Base-by-base conservation (phyloP, 2,113 vertebrate genomes). In the Corythaeola cristata region DNA sequence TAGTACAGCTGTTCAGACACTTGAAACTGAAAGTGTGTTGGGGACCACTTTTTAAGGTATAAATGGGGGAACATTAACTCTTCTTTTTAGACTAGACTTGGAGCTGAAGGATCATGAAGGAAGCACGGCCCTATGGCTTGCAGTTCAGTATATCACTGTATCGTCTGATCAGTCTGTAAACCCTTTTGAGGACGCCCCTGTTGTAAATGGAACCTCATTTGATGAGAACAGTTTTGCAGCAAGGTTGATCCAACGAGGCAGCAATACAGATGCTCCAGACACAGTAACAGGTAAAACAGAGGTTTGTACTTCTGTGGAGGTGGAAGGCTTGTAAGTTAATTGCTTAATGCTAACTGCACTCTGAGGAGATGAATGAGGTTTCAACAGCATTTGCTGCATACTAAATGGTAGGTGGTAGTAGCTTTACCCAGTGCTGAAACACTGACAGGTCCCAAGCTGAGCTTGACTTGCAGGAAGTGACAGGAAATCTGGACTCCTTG, bases 151-250 rank as follows among this genome's bases (percentile, higher is more conserved):
- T 33, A 99, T 99, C 98, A 99, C 99, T 0, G 93, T 99, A 26
- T 98, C 99, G 0, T 98, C 99, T 4, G 99, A 99, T 97, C 98
- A 97, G 22, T 99, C 99, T 2, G 99, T 99, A 28, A 99, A 99
- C 96, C 99, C 99, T 15, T 99, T 99, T 33, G 99, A 99, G 47
- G 98, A 99, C 30, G 97, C 96, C 4, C 99, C 98, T 6, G 98
- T 99, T 33, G 98, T 98, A 24, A 99, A 99, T 12, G 99, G 99
- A 96, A 99, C 99, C 32, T 99, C 99, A 1, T 99, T 99, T 81
- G 99, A 99, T 24, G 99, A 99, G 95, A 99, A 99, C 88, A 99
- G 99, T 95, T 99, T 99, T 83, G 99, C 99, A 39, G 99, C 99
- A 27, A 98, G 98, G 92, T 98, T 99, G 41, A 99, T 99, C 96